Evolutionary conservation across 2,888 invertebrate genomes (phyloP), one percentile per base, ranked within the genome.

Genomic region (Eristalinus aeneus): DNA sequence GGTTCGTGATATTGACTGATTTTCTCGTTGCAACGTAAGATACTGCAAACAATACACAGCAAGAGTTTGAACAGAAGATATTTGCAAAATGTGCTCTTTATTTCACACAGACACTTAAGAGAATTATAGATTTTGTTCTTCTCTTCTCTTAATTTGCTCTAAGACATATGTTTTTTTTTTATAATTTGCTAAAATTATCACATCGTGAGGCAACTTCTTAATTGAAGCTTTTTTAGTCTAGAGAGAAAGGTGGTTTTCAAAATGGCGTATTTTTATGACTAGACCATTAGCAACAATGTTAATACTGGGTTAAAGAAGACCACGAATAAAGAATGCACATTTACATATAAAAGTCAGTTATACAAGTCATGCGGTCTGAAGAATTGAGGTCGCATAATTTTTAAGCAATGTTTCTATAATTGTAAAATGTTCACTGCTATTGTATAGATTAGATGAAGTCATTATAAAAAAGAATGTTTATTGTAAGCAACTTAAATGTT

Each of bases 211-310:
- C 0, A 11, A 68, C 54, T 22, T 20, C 39, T 69, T 69, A n/a
- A 12, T 0, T 23, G n/a, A 64, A 36, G 22, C 20, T 56, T 54
- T 16, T 20, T 56, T 8, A n/a, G 23, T 5, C 32, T 12, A 3
- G 11, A 75, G 60, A 67, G 58, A 68, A 22, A 54, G 36, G 22
- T 64, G n/a, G 4, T 63, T 69, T 71, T 64, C 34, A 69, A 69
- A 77, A 77, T 77, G 77, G 77, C 77, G 77, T 68, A 34, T 56
- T 68, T 77, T 77, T 69, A 77, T 69, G 63, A 63, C 76, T 53
- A 23, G 4, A 54, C 56, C 36, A 69, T 77, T 77, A 69, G 69
- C 63, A 77, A 69, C 63, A 69, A 63, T 56, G 36, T n/a, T 39
- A 5, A 54, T 46, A 39, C 10, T 39, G 27, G 31, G n/a, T n/a